Evolutionary conservation across 2,113 vertebrate species (phyloP), one percentile per base, ranked within the genome.

Genomic region (Cryptotis parvus): DNA sequence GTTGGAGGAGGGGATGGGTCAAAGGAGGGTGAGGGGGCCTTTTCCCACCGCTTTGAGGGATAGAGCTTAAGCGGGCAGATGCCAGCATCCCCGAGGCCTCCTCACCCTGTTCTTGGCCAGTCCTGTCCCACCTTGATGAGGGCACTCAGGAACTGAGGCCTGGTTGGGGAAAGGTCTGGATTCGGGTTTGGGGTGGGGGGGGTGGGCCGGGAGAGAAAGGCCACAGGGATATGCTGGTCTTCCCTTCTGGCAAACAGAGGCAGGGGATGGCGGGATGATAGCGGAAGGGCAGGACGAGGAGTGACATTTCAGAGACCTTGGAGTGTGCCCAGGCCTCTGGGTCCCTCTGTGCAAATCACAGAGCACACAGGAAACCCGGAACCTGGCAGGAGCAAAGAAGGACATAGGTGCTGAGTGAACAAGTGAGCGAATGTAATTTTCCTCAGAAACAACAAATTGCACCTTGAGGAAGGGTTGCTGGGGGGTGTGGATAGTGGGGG

Each of bases 11-110:
- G 93, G 88, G 86, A 80, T 79, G 88, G 94, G 90, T 93, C 91
- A 91, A 90, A 90, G 95, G 66, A 8, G 43, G n/a, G 22, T 12
- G 82, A 92, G 58, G 87, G 26, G 49, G 35, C 0, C 91, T 94
- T 96, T 98, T 98, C 97, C 97, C 98, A 98, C 96, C 95, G 76
- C 26, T 33, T 89, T 45, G 91, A 95, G 79, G 73, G 84, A 70
- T 77, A 18, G 75, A 35, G 35, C 58, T 27, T 31, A 96, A 94
- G 84, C 91, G 1, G 84, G 92, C 96, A 96, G 97, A 97, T 97
- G 91, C 90, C 1, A 12, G 90, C 31, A 8, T 75, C 16, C 39
- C 78, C 2, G 33, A 11, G 55, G 85, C 70, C 72, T 65, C 49
- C 45, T 35, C 8, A 14, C 16, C 74, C 9, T 69, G 37, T 31